Conservation (phyloP, 1,140 invertebrate species). For the Ceratoteleas bidentatus region DNA sequence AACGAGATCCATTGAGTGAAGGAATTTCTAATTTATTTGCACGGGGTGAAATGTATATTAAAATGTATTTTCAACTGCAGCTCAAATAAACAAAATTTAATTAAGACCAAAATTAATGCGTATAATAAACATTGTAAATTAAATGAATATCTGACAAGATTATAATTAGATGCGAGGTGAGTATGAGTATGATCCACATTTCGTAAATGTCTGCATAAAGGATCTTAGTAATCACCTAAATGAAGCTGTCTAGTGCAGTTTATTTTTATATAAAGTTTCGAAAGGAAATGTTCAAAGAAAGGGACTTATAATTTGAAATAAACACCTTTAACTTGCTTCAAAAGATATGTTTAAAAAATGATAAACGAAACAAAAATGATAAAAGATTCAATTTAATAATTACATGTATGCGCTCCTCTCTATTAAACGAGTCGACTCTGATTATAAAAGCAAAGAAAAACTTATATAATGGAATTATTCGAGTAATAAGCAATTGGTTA, state of each 20-base stretch:
- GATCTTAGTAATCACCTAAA: constrained; percentile 20
- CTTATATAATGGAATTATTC: constrained; percentile 26
- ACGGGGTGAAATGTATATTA: too few species aligned
- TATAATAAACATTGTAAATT: constrained; percentile 30
- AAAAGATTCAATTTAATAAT: too few species aligned
- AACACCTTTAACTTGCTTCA: too few species aligned
- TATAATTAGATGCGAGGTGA: constrained; percentile 19
- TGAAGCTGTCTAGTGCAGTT: constrained; percentile 7
- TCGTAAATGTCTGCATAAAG: constrained; percentile 3
- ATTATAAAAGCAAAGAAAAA: constrained; percentile 18
- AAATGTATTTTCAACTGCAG: too few species aligned
- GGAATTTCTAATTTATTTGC: too few species aligned
- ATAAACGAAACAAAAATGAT: too few species aligned
- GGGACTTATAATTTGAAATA: background rate
- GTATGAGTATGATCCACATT: constrained; percentile 20
- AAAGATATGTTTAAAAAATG: too few species aligned
- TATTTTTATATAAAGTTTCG: constrained; percentile 9
- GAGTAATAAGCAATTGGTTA: constrained; percentile 36
- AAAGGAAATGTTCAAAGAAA: constrained; percentile 7
- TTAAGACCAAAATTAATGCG: background rate
- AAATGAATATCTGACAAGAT: constrained; percentile 28
- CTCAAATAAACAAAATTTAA: too few species aligned
- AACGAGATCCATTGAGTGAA: too few species aligned
- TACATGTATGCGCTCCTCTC: too few species aligned
- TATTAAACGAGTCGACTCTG: too few species aligned